Evolutionary conservation across 2,797 vertebrate species (phyloP), one percentile per base, ranked within the genome.

Genomic region (Nannoperca obscura): DNA sequence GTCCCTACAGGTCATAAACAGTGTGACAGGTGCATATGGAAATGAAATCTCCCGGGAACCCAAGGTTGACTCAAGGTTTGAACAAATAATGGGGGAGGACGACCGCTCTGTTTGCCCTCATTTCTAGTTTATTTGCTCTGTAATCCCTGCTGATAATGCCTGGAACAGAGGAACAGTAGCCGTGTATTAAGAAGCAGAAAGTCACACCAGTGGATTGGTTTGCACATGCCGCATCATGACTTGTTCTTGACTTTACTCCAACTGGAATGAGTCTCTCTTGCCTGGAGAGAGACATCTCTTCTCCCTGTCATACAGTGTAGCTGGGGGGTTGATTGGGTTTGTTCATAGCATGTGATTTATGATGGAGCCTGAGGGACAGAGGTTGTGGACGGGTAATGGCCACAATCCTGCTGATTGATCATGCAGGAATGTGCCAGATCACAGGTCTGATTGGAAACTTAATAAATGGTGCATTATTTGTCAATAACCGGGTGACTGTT

Each of bases 21-120:
- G 36, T 14, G n/a, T 52, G 55, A 70, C 67, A 69, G 74, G 72
- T 78, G 63, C 24, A 34, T 75, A 83, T 79, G 71, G 75, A 79
- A 78, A 80, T 74, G 1, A 66, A 81, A 81, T 78, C 72, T 47
- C 59, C 8, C 0, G 1, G 44, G 52, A 65, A 7, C n/a, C 6
- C 30, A 64, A 60, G 46, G 69, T 76, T 74, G 77, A 81, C 76
- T 60, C 42, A 49, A 71, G 68, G 64, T 74, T 87, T 83, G 63
- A 69, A 20, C 55, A 73, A 63, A 79, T 77, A 70, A 74, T 10
- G 19, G 42, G 32, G 54, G 62, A 64, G 38, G 49, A 65, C 6
- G 52, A 42, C 0, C 15, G 38, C 30, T 47, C 6, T 71, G 36
- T 74, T 84, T 72, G 20, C 27, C 36, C 49, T 68, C n/a, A 19